These are phyloP conservation scores for Ailurus styani DNA, from an alignment of 2,113 vertebrate species.

Conservation along the genomic window DNA sequence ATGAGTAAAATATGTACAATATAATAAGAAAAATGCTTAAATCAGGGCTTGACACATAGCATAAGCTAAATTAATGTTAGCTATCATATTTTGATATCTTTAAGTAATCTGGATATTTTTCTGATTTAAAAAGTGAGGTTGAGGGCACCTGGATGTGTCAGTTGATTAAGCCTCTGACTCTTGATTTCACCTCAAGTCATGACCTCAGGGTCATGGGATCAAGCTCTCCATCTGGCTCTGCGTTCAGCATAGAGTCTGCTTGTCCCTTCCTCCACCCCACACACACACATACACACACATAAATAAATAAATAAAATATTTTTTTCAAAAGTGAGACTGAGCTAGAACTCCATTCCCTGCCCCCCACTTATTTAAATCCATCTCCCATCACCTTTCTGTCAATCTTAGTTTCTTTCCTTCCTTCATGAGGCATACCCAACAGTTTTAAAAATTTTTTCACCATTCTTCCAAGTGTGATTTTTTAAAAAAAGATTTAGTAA, in stretches of 20 bases:
- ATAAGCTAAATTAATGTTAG: not conserved
- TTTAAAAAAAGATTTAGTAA: not conserved
- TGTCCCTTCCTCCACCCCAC: not conserved
- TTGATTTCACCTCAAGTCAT: not conserved
- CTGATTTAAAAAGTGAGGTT: not conserved
- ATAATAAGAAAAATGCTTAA: not conserved
- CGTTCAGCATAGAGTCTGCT: not conserved
- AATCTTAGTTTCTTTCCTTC: not conserved
- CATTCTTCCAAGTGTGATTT: not conserved
- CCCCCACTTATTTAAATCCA: not conserved
- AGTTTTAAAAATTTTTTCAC: not conserved
- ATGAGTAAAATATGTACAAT: not conserved
- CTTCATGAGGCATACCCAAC: not conserved
- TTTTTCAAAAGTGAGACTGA: not conserved
- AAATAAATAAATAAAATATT: not conserved
- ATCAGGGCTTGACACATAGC: not conserved
- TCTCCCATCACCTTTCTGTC: not conserved
- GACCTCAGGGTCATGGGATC: not conserved
- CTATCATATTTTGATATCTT: not conserved
- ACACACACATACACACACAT: not conserved
- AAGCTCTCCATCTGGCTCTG: not conserved
- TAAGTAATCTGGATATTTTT: slow-evolving; percentile 10
- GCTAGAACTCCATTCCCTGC: not conserved
- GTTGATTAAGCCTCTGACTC: not conserved
- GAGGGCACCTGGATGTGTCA: not conserved